phyloP scores from a whole-genome alignment of 64 coral and sea anemone species.

The Porites australiensis region DNA sequence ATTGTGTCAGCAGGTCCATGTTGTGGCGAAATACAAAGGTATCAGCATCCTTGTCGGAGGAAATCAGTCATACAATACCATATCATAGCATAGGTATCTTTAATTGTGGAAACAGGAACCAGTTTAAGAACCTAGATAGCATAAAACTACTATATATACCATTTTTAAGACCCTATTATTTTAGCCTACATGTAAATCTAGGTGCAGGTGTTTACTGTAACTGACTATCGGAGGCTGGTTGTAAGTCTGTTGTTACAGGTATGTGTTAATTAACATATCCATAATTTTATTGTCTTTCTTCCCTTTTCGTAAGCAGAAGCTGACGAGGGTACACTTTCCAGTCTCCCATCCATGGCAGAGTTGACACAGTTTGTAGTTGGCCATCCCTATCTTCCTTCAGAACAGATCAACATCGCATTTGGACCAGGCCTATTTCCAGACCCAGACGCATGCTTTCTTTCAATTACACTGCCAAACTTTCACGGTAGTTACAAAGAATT shows the following conservation, averaged over 20 bases:
- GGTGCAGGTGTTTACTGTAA: too few relatives aligned
- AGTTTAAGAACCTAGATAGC: background rate
- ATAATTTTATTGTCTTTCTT: background rate
- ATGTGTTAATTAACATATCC: background rate
- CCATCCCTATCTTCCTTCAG: slow-evolving; percentile 45
- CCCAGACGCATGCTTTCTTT: slow-evolving; percentile 36
- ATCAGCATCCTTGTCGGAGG: too few relatives aligned
- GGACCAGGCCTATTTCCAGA: slow-evolving; percentile 23
- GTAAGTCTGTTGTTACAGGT: background rate
- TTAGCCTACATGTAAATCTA: too few relatives aligned
- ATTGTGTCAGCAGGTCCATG: too few relatives aligned
- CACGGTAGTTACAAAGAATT: slow-evolving; percentile 41
- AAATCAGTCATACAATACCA: background rate
- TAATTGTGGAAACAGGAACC: background rate
- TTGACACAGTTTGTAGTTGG: slow-evolving; percentile 52
- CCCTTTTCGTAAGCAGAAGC: background rate
- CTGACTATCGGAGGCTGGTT: background rate
- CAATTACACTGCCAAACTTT: background rate
- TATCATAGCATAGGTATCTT: slow-evolving; percentile 1
- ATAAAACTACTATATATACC: background rate
- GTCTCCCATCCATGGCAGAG: slow-evolving; percentile 45
- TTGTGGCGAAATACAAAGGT: too few relatives aligned
- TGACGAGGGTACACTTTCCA: slow-evolving; percentile 36
- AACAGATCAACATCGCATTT: slow-evolving; percentile 37
- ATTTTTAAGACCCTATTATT: too few relatives aligned